phyloP scores from a whole-genome alignment of 2,113 vertebrate species.

The Hydropotes inermis region DNA sequence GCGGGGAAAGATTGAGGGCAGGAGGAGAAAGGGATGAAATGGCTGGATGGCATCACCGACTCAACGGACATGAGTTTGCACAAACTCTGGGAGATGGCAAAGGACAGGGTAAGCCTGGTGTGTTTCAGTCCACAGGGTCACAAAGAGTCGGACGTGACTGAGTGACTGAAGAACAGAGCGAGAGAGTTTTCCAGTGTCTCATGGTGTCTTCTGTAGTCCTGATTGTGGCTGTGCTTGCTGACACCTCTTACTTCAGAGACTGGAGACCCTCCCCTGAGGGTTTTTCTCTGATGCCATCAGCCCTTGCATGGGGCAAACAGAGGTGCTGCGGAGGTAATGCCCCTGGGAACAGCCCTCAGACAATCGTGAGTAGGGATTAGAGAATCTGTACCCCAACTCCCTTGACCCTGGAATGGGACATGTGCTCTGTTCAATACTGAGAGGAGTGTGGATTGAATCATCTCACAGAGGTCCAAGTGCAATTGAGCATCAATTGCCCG shows the following conservation, averaged over 20 bases:
- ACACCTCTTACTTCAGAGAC: background rate
- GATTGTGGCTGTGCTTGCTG: accelerated
- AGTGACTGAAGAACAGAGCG: background rate
- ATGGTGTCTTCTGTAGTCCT: accelerated
- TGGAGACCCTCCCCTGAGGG: too few relatives aligned
- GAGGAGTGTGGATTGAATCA: background rate
- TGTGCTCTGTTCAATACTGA: background rate
- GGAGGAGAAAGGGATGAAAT: background rate
- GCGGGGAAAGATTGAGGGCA: background rate
- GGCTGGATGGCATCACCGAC: background rate
- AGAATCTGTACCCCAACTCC: background rate
- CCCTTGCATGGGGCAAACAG: accelerated
- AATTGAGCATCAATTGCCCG: accelerated
- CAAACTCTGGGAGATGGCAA: background rate
- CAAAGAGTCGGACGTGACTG: background rate
- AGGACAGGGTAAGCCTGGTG: background rate
- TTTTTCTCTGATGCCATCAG: background rate
- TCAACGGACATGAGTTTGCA: background rate
- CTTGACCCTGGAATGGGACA: background rate
- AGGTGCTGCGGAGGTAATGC: too few relatives aligned
- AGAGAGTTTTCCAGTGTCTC: background rate
- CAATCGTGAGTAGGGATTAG: background rate
- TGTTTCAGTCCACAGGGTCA: background rate
- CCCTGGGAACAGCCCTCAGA: background rate
- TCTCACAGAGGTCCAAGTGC: background rate